Evolutionary conservation across 1,140 invertebrate genomes (phyloP).

Genomic region (Temnothorax nylanderi): DNA sequence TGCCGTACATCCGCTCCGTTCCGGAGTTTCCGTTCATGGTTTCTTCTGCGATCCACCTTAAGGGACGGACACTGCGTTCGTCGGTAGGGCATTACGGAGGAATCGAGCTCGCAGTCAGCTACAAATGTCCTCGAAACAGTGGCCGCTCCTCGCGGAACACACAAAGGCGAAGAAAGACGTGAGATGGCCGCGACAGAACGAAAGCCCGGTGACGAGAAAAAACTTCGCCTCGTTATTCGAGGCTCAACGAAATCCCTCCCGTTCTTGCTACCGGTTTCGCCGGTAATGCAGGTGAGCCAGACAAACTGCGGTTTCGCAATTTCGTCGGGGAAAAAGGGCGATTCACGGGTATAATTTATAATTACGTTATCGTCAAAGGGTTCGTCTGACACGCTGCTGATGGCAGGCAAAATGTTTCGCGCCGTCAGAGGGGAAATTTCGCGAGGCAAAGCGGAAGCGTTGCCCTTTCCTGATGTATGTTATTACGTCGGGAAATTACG

Average conservation of each 20-base stretch:
- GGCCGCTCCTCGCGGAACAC: neutral
- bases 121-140: constrained; percentile 44
- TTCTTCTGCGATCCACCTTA: constrained; percentile 51
- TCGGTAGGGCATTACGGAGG: constrained; percentile 31
- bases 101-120: constrained; percentile 40
- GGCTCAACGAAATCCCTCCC: constrained; percentile 66
- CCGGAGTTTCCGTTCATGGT: constrained; percentile 23
- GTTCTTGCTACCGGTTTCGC: constrained; percentile 45
- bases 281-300: constrained; percentile 42
- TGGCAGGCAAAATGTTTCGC: constrained; percentile 57
- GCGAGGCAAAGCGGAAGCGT: constrained; percentile 37
- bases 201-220: constrained; percentile 50
- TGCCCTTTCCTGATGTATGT: constrained; percentile 28
- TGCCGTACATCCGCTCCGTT: neutral
- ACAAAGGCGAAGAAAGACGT: constrained; percentile 29
- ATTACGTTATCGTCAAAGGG: constrained; percentile 62
- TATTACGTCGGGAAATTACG: constrained; percentile 35
- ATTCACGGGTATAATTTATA: constrained; percentile 60
- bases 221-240: constrained; percentile 70
- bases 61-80: constrained; percentile 33
- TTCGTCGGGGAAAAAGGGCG: constrained; percentile 42
- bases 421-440: constrained; percentile 41
- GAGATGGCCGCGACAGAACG: neutral
- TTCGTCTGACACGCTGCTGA: constrained; percentile 36
- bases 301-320: constrained; percentile 59